Evolutionary conservation across 2,888 invertebrate species (phyloP), one percentile per base, ranked within the genome.

Genomic region (Platypus cylindrus): DNA sequence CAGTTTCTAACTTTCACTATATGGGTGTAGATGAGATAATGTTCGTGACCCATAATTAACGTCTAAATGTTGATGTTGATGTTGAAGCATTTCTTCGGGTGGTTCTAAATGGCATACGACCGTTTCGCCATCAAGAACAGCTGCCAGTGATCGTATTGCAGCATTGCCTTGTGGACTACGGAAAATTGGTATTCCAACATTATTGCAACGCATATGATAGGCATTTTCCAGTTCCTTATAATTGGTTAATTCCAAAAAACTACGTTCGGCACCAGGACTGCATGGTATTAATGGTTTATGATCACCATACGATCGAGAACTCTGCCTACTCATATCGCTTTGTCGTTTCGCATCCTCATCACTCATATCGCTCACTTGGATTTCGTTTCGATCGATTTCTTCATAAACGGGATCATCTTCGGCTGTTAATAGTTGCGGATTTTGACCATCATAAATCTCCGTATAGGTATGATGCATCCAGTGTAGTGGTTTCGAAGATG

Each of bases 31-130:
- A 26, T 43, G 38, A 44, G 68, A 68, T 49, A 69, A 62, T 48
- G 68, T 67, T 48, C 68, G 64, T 37, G 68, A 63, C 37, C 67
- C 62, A 50, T 68, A 68, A 52, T 41, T 38, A 38, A 48, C 48
- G 34, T 67, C 62, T 29, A 41, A 26, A 29, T 41, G 40, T 50
- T 66, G 65, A 40, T 66, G 58, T 25, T 56, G 54, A 48, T 59
- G 61, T 49, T 60, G 56, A n/a, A n/a, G n/a, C n/a, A n/a, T n/a
- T n/a, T n/a, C n/a, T 41, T 63, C 65, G 17, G 73, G 76, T 23
- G 84, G 85, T 58, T 86, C 84, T 51, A 86, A 62, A 56, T 85
- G 85, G 60, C 86, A 86, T 37, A 86, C 82, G 38, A 87, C 86
- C 40, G 85, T 85, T 52, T 82, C 79, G 28, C 86, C 85, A 56